Evolutionary conservation across 2,888 invertebrate species (phyloP).

Genomic region (Selenia dentaria): DNA sequence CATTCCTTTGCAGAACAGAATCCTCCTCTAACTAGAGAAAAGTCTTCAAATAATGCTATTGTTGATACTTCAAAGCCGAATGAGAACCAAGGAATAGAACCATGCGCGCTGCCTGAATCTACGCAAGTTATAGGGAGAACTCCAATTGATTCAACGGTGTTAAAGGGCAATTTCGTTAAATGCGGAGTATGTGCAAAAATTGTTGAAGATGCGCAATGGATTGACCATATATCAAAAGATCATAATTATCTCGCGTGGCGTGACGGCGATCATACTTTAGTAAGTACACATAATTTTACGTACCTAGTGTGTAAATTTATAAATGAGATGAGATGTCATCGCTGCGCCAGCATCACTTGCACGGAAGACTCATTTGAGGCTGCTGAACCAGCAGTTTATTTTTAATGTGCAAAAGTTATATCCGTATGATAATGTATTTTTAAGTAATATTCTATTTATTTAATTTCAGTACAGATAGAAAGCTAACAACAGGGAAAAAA

Average conservation of each 20-base stretch:
- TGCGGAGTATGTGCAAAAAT: slow-evolving; percentile 42
- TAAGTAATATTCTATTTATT: too few relatives aligned
- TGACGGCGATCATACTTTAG: slow-evolving; percentile 38
- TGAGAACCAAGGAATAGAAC: not conserved
- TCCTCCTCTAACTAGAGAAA: not conserved
- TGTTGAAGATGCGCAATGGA: slow-evolving; percentile 35
- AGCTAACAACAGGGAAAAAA: too few relatives aligned
- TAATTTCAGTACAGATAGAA: too few relatives aligned
- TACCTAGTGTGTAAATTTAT: not conserved
- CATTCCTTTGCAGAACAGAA: not conserved
- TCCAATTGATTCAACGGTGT: not conserved
- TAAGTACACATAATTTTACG: slow-evolving; percentile 24
- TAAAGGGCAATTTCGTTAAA: slow-evolving; percentile 12
- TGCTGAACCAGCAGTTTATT: too few relatives aligned
- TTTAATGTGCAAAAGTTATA: too few relatives aligned
- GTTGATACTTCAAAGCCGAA: not conserved
- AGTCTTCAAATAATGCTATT: not conserved
- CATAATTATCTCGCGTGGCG: slow-evolving; percentile 53
- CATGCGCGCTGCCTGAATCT: not conserved
- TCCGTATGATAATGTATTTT: too few relatives aligned
- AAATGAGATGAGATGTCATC: too few relatives aligned
- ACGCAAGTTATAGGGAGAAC: not conserved
- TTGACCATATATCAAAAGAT: slow-evolving; percentile 40
- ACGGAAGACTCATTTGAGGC: too few relatives aligned
- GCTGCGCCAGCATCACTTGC: too few relatives aligned